phyloP scores from a whole-genome alignment of 1,140 invertebrate species.

The Hirudo medicinalis region DNA sequence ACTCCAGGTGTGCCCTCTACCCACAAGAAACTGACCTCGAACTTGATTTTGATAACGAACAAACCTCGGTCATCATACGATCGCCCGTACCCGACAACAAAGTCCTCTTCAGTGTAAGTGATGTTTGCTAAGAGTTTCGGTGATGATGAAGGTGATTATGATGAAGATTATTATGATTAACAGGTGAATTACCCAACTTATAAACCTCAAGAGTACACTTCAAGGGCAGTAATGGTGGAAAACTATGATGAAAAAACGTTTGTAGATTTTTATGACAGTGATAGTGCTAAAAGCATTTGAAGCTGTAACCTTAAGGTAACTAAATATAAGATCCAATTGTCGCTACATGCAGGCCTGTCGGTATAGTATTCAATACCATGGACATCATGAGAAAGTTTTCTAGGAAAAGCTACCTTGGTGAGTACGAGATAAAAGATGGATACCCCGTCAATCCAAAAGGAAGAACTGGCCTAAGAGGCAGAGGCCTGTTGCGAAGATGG shows the following conservation, averaged over 20 bases:
- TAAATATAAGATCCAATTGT: too few species aligned
- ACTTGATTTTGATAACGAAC: too few species aligned
- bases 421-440: background rate
- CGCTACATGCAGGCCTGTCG: background rate
- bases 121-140: background rate
- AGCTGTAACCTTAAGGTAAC: too few species aligned
- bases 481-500: constrained; percentile 40
- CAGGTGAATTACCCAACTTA: constrained; percentile 1
- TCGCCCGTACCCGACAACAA: constrained; percentile 5
- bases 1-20: background rate
- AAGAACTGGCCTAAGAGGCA: constrained; percentile 41
- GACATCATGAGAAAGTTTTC: background rate
- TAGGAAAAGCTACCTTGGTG: background rate
- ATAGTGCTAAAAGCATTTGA: too few species aligned
- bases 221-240: background rate
- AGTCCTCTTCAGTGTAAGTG: background rate
- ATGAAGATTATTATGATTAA: background rate
- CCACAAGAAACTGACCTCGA: background rate
- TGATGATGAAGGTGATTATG: background rate
- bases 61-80: background rate
- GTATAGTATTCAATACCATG: background rate
- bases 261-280: background rate
- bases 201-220: constrained; percentile 1
- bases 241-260: constrained; percentile 7
- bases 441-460: constrained; percentile 39